Evolutionary conservation across 2,113 vertebrate species (phyloP).

Genomic region (Tupaia chinensis): DNA sequence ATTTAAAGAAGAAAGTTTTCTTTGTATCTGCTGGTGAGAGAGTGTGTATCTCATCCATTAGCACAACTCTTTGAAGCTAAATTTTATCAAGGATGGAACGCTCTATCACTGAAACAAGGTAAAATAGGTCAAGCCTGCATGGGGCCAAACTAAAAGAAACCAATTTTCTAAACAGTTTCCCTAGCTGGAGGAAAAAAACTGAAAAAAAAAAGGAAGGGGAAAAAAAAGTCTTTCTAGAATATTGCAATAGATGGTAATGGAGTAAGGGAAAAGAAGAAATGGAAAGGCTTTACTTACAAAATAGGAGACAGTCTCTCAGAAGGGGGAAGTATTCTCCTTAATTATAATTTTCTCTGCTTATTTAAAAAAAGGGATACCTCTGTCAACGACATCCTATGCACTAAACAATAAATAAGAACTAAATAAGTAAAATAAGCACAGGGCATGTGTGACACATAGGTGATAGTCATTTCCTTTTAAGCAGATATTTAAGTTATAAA

Average conservation of each 20-base stretch:
- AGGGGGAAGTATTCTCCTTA: background rate
- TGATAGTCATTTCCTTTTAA: background rate
- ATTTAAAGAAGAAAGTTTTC: conserved; percentile 29
- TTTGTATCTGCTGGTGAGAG: background rate
- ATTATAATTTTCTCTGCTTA: background rate
- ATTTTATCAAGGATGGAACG: conserved; percentile 69
- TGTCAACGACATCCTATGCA: background rate
- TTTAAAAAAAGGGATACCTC: background rate
- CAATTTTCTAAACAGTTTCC: conserved; percentile 73
- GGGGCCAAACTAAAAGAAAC: conserved; percentile 64
- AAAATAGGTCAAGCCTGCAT: conserved; percentile 76
- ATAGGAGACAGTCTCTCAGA: background rate
- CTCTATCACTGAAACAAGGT: conserved; percentile 61
- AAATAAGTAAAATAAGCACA: background rate
- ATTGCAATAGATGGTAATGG: conserved; percentile 57
- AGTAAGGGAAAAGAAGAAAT: background rate
- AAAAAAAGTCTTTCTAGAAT: conserved; percentile 49
- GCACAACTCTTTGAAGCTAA: conserved; percentile 68
- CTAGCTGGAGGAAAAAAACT: conserved; percentile 49
- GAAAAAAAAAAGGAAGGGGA: background rate
- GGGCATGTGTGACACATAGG: background rate
- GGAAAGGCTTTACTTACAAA: conserved; percentile 22
- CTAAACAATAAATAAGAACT: background rate
- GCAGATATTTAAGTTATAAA: background rate
- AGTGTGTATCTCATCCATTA: conserved; percentile 25